Evolutionary conservation across 1,140 invertebrate genomes (phyloP), one percentile per base, ranked within the genome.

Genomic region (Phenacoccus solenopsis): DNA sequence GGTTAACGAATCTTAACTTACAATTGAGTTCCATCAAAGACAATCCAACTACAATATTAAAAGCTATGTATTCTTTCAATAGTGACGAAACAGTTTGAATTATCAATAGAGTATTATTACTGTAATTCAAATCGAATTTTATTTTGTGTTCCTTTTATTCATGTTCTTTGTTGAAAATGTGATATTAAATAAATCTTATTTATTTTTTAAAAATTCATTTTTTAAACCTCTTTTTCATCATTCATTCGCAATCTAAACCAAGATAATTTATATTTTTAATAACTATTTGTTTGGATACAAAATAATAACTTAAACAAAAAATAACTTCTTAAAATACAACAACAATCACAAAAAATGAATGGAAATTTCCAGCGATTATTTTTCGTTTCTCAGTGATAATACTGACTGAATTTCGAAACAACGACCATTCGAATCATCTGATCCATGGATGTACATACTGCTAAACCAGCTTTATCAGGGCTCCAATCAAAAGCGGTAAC

Each of bases 401-500:
- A 49, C 16, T 49, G 38, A 49, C 20, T 49, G 3, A 49, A 49
- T 49, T n/a, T 49, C 38, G 38, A 49, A 16, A 49, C 38, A 49
- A 49, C 20, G 2, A 49, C 16, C 16, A 97, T 85, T 22, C 94
- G 82, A n/a, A 98, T 77, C 70, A 86, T 88, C 79, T 98, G 94
- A 82, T 98, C 95, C 78, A 97, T 96, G 0, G 93, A 85, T 1
- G 91, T 91, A 76, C 91, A 93, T 1, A 96, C 86, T 35, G 88
- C 89, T 0, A 98, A 80, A 13, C 95, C 95, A 30, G 85, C 78
- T 78, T 96, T 96, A 77, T 97, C 94, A 1, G 85, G 83, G 78
- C 89, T 93, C 95, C 95, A 98, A 76, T 96, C 91, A 72, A 94
- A 88, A 1, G 89, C 86, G 75, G 88, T 89, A 67, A 98, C 86